phyloP scores from a whole-genome alignment of 1,140 invertebrate genomes.

The Drosophila murphyi region DNA sequence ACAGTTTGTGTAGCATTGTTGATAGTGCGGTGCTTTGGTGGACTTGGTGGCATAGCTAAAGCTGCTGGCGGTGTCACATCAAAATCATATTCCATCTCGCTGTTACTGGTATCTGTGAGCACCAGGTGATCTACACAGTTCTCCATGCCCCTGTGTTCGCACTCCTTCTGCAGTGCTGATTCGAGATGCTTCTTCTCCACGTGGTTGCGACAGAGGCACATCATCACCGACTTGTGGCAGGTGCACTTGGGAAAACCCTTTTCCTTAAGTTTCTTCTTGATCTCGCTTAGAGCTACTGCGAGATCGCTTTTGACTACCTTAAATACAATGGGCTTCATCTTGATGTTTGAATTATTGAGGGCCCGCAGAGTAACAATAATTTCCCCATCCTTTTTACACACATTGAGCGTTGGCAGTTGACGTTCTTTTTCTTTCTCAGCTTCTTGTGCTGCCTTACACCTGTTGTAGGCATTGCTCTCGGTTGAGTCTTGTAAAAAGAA shows the following conservation, averaged over 20 bases:
- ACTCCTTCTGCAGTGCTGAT: slow-evolving; percentile 50
- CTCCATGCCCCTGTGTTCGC: slow-evolving; percentile 34
- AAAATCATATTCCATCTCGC: slow-evolving; percentile 73
- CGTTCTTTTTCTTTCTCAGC: background rate
- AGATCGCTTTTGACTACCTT: slow-evolving; percentile 68
- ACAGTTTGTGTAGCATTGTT: slow-evolving; percentile 60
- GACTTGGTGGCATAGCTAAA: background rate
- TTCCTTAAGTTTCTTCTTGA: slow-evolving; percentile 59
- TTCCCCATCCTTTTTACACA: slow-evolving; percentile 66
- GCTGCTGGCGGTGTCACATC: slow-evolving; percentile 64
- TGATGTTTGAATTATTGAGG: slow-evolving; percentile 15
- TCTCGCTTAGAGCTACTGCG: slow-evolving; percentile 36
- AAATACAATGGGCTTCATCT: slow-evolving; percentile 72
- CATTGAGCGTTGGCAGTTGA: slow-evolving; percentile 49
- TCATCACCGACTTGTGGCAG: slow-evolving; percentile 64
- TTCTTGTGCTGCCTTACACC: slow-evolving; percentile 17
- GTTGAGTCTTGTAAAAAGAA: slow-evolving; percentile 53
- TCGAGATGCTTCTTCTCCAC: slow-evolving; percentile 59
- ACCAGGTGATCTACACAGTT: slow-evolving; percentile 51
- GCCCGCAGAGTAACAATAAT: slow-evolving; percentile 69
- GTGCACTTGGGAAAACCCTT: slow-evolving; percentile 70
- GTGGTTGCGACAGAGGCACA: slow-evolving; percentile 64
- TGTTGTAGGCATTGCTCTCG: slow-evolving; percentile 10
- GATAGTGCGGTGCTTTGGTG: background rate
- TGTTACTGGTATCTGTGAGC: slow-evolving; percentile 75